A percentile compares a stretch with the other conserved stretches of the same genome.
Evolutionary conservation across 2,113 vertebrate species (phyloP).

Genomic region (Penelope pileata): DNA sequence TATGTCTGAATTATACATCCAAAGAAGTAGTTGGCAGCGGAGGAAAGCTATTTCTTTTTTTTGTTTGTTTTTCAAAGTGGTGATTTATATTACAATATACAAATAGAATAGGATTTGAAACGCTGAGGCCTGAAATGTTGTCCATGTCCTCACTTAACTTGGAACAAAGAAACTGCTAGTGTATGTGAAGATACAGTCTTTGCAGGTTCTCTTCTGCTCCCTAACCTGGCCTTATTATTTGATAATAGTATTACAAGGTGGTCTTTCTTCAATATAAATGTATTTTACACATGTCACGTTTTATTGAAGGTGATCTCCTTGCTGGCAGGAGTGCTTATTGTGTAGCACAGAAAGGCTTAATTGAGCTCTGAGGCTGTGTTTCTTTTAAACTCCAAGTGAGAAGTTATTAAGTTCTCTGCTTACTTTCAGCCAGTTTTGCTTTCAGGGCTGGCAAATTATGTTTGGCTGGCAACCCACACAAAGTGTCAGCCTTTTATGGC

Average conservation of each 20-base stretch:
- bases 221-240: background rate
- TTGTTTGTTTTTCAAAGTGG: accelerated
- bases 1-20: background rate
- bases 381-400: background rate
- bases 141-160: background rate
- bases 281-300: background rate
- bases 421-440: background rate
- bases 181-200: background rate
- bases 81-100: background rate
- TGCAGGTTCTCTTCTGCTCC: background rate
- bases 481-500: background rate
- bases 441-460: background rate
- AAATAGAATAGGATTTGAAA: background rate
- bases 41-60: background rate
- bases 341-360: background rate
- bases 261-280: background rate
- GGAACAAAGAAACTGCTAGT: background rate
- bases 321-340: background rate
- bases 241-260: background rate
- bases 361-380: background rate
- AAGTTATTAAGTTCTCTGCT: background rate
- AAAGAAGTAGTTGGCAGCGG: background rate
- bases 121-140: background rate
- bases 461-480: background rate
- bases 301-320: background rate